Percentiles rank a stretch among this genome's conserved stretches.
Evolutionary conservation across 2,888 invertebrate genomes (phyloP).

Genomic region (Lithophane semibrunnea): DNA sequence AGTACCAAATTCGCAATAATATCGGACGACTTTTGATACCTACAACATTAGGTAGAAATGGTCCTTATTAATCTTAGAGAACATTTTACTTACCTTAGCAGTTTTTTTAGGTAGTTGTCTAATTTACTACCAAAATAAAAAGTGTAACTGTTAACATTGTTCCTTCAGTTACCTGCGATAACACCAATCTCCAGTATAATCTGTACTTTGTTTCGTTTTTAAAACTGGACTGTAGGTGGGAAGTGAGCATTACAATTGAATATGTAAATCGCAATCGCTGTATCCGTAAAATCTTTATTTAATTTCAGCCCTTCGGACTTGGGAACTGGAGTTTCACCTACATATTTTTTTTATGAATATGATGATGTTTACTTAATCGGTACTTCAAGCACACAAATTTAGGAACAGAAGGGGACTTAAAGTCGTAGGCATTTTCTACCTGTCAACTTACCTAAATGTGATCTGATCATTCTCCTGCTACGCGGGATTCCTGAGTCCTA

Average conservation of each 20-base stretch:
- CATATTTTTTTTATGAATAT: background rate
- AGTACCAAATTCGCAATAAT: background rate
- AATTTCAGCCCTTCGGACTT: constrained; percentile 6
- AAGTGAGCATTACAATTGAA: constrained; percentile 19
- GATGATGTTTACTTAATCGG: background rate
- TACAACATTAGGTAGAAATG: background rate
- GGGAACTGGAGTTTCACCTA: background rate
- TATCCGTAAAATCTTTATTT: constrained; percentile 17
- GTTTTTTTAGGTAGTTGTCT: background rate
- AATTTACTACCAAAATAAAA: background rate
- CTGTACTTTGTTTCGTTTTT: background rate
- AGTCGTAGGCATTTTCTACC: background rate
- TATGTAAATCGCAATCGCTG: constrained; percentile 38
- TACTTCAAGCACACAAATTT: background rate
- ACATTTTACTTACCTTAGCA: constrained; percentile 1
- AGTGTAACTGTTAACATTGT: background rate
- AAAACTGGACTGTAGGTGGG: background rate
- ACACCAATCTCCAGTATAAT: background rate
- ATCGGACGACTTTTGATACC: background rate
- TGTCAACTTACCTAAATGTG: background rate
- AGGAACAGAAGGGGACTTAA: background rate
- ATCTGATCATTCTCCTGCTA: background rate
- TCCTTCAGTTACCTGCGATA: background rate
- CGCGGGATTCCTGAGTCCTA: background rate
- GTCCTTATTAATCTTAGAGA: background rate